These are phyloP conservation scores for Pseudochromis fuscus DNA, from an alignment of 2,797 vertebrate genomes.

Conservation along the genomic window DNA sequence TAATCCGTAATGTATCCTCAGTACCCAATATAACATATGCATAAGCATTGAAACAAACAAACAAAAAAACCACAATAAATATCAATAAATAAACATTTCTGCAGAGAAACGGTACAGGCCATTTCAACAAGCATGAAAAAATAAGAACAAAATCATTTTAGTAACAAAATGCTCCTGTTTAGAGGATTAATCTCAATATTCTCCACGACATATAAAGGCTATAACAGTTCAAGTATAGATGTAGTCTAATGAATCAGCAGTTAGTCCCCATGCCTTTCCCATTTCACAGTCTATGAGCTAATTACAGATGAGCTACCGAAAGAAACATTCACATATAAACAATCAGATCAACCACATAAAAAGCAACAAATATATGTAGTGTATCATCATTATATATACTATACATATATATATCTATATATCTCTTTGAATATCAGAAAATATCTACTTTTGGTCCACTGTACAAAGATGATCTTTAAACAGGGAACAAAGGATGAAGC, in stretches of 20 bases:
- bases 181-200: slow-evolving; percentile 81
- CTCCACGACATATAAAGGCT: slow-evolving; percentile 74
- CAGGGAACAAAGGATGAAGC: slow-evolving; percentile 72
- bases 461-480: slow-evolving; percentile 83
- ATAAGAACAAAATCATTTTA: slow-evolving; percentile 57
- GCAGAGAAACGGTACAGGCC: slow-evolving; percentile 58
- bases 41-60: slow-evolving; percentile 29
- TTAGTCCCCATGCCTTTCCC: slow-evolving; percentile 68
- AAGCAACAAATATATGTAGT: slow-evolving; percentile 80
- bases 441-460: slow-evolving; percentile 88
- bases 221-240: slow-evolving; percentile 83
- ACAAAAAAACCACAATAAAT: slow-evolving; percentile 76
- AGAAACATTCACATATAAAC: slow-evolving; percentile 76
- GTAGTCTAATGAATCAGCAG: slow-evolving; percentile 71
- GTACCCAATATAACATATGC: slow-evolving; percentile 42
- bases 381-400: slow-evolving; percentile 79
- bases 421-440: slow-evolving; percentile 86
- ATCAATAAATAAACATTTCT: slow-evolving; percentile 83
- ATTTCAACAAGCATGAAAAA: slow-evolving; percentile 57
- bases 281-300: slow-evolving; percentile 83
- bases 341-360: slow-evolving; percentile 75
- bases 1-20: slow-evolving; percentile 49
- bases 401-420: slow-evolving; percentile 79
- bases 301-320: slow-evolving; percentile 80
- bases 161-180: slow-evolving; percentile 72